These are phyloP conservation scores for Copidosoma aretas DNA, from an alignment of 2,888 invertebrate species.

Conservation along the genomic window DNA sequence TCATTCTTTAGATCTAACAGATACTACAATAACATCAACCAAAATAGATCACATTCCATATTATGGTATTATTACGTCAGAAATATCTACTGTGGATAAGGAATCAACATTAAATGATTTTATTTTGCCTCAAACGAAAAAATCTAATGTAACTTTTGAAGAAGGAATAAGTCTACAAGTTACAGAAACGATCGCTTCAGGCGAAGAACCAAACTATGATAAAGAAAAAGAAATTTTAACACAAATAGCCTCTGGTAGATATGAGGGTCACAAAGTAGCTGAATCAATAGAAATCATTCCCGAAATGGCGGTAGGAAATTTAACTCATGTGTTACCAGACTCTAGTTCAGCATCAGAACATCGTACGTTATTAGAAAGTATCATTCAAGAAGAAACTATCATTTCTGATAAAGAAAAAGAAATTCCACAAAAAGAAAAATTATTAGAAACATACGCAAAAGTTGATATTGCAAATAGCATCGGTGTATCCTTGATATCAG, in stretches of 20 bases:
- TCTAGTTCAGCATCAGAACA: constrained; percentile 63
- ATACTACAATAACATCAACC: constrained; percentile 63
- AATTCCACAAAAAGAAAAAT: constrained; percentile 50
- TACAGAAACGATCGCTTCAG: constrained; percentile 65
- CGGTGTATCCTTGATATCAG: constrained; percentile 66
- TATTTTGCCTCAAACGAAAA: constrained; percentile 56
- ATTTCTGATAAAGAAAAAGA: constrained; percentile 68
- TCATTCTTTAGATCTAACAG: constrained; percentile 54
- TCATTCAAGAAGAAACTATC: constrained; percentile 67
- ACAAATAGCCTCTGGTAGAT: constrained; percentile 61
- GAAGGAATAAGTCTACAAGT: constrained; percentile 65
- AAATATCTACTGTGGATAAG: constrained; percentile 55
- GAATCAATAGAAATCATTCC: constrained; percentile 67
- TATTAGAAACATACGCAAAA: constrained; percentile 53
- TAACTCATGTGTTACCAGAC: constrained; percentile 55
- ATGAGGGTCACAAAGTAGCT: constrained; percentile 67
- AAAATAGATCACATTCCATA: constrained; percentile 66
- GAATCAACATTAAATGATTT: constrained; percentile 55
- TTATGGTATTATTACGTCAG: constrained; percentile 64
- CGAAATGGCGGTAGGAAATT: constrained; percentile 63
- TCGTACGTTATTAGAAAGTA: constrained; percentile 65
- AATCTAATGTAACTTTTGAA: constrained; percentile 54
- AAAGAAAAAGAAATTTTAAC: constrained; percentile 47
- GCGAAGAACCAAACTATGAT: constrained; percentile 60
- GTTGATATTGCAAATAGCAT: constrained; percentile 52